Evolutionary conservation across 30 jellyfish, hydroid and myxozoan species (phyloP), one percentile per base, ranked within the genome.

Genomic region (Pelagia noctiluca): DNA sequence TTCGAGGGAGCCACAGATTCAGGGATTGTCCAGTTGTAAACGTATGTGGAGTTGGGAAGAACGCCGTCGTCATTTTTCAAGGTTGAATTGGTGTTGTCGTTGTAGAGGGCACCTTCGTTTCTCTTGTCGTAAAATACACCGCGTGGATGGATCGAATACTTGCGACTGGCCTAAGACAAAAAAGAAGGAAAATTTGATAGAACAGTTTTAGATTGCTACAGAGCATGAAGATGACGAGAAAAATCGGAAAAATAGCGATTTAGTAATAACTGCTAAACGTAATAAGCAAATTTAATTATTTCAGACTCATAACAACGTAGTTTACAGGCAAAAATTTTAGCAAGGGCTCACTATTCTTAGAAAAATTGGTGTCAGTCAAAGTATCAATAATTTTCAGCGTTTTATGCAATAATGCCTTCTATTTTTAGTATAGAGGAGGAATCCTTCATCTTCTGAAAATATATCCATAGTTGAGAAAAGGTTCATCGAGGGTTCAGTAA

Each of bases 91-190:
- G 96, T 74, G 49, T 69, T 57, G 67, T 86, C 96, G n/a, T 75
- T 64, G 50, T 86, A 86, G 12, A 76, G 81, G 12, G 75, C 50
- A 8, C 96, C 96, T 68, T 86, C 90, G 86, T 86, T 75, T 32
- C 49, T 34, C 71, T 80, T 86, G 86, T 86, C 60, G 96, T 86
- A 86, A 29, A 57, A 42, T 26, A 86, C 96, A 21, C 96, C 96
- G 29, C 83, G 76, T 38, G 96, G 90, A 31, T 86, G 96, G 19
- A 86, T 38, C 0, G 96, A 86, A 25, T 85, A 80, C 35, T 82
- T 54, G 80, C 69, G 25, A 64, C 82, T 69, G 34, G 60, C 63
- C 92, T 82, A 38, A 2, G 37, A n/a, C 22, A 28, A 52, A 76
- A 1, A 42, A 26, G 61, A 0, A 32, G n/a, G n/a, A n/a, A n/a